Percentiles rank a stretch among this genome's conserved stretches.
phyloP scores from a whole-genome alignment of 2,113 vertebrate species.

The Phoxinus phoxinus region DNA sequence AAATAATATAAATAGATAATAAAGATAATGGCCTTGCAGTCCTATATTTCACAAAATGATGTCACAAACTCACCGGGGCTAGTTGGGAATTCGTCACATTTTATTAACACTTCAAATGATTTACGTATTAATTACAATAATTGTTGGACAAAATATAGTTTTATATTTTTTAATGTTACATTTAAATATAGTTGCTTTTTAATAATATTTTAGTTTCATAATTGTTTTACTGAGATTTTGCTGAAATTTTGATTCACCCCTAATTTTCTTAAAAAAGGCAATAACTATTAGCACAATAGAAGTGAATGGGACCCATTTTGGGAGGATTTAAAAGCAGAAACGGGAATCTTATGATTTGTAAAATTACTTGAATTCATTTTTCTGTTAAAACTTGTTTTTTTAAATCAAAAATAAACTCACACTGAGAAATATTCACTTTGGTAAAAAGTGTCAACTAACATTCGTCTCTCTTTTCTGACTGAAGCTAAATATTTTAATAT shows the following conservation, averaged over 20 bases:
- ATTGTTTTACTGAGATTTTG: not conserved
- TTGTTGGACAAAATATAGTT: not conserved
- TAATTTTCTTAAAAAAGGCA: not conserved
- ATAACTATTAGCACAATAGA: not conserved
- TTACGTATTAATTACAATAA: not conserved
- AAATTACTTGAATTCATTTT: not conserved
- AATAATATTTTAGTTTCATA: not conserved
- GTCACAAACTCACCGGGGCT: not conserved
- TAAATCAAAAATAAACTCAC: too few relatives aligned
- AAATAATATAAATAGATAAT: not conserved
- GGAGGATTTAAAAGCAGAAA: not conserved
- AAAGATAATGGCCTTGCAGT: not conserved
- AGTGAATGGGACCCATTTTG: not conserved
- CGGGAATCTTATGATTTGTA: not conserved
- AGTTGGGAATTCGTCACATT: not conserved
- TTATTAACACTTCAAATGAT: not conserved
- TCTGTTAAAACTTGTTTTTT: not conserved
- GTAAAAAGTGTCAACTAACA: too few relatives aligned
- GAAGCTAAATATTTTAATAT: too few relatives aligned
- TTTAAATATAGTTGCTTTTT: not conserved
- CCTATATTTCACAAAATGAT: not conserved
- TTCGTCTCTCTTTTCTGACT: too few relatives aligned
- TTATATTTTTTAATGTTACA: not conserved
- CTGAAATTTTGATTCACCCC: too few relatives aligned
- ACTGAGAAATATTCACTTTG: too few relatives aligned